Evolutionary conservation across 2,888 invertebrate genomes (phyloP), one percentile per base, ranked within the genome.

Genomic region (Epinotia ramella): DNA sequence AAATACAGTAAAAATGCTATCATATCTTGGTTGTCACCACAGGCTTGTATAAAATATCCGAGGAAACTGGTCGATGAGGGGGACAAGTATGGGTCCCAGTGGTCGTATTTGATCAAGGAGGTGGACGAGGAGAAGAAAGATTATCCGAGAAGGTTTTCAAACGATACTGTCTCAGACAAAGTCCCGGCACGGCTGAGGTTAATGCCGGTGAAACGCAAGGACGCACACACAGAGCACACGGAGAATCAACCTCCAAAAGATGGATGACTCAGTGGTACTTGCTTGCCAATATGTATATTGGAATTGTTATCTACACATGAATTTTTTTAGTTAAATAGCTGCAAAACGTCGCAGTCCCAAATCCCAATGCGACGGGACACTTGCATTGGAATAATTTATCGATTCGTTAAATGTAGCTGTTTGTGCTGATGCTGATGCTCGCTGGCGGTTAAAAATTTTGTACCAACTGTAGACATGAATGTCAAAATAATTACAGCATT

Each of bases 1-100:
- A 69, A 79, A 56, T 89, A 91, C 77, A 91, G 91, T 0, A 90
- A 89, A 71, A 93, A 94, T 80, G 92, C 92, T 0, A 73, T 93
- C 0, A 83, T 94, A 49, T 84, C 89, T 16, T 94, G 94, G 94
- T 72, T 93, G 1, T 84, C 89, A 0, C 84, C 85, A 4, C 75
- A 84, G 0, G 79, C 84, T 0, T 76, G 80, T 0, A 75, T 78
- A 3, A 85, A 84, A 28, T 82, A 71, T 7, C 80, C 83, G 9
- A 86, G 92, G 46, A 84, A 81, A 20, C 79, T 89, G 57, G 86
- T 82, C 40, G 85, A 83, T 16, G 93, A 93, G 6, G 40, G 79
- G 0, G n/a, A 69, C 0, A 84, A 88, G 78, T 93, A 93, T 78
- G 93, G 91, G 0, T 76, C 82, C 0, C 78, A 81, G 0, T 93